Evolutionary conservation across 2,888 invertebrate species (phyloP), one percentile per base, ranked within the genome.

Genomic region (Heteromyza rotundicornis): DNA sequence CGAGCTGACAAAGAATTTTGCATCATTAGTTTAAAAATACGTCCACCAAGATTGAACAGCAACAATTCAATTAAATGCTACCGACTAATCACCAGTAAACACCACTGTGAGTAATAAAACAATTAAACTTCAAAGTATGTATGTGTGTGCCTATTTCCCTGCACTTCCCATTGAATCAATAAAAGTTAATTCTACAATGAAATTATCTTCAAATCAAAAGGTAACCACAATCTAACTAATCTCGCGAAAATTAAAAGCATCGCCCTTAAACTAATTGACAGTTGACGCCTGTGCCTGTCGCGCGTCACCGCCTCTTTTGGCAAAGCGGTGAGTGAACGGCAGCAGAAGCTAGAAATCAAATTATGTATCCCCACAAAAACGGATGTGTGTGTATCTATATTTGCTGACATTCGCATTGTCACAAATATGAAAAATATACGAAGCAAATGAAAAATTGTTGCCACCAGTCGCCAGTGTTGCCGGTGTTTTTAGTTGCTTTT

Each of bases 291-390:
- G n/a, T n/a, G n/a, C n/a, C n/a, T n/a, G n/a, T n/a, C n/a, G n/a
- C n/a, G n/a, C n/a, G n/a, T n/a, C n/a, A n/a, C n/a, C n/a, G n/a
- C n/a, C n/a, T n/a, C n/a, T n/a, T n/a, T n/a, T n/a, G n/a, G n/a
- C n/a, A n/a, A n/a, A n/a, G n/a, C n/a, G n/a, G n/a, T n/a, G n/a
- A n/a, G 40, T 14, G n/a, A 40, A 40, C 14, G 20, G 19, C 19
- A 56, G 49, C n/a, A n/a, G n/a, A n/a, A n/a, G 22, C 47, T 47
- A 51, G 27, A 60, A 62, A 65, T 65, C 60, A 63, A 65, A 63
- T 65, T 65, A 65, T 65, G 65, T 65, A 65, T 65, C 65, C 54
- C n/a, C 50, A 57, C 55, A 55, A 62, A 50, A 47, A 5, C 24
- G 51, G 24, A 57, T 23, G 47, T 44, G 55, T 51, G 40, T 52